phyloP scores from a whole-genome alignment of 2,888 invertebrate species.

The Clunio marinus region DNA sequence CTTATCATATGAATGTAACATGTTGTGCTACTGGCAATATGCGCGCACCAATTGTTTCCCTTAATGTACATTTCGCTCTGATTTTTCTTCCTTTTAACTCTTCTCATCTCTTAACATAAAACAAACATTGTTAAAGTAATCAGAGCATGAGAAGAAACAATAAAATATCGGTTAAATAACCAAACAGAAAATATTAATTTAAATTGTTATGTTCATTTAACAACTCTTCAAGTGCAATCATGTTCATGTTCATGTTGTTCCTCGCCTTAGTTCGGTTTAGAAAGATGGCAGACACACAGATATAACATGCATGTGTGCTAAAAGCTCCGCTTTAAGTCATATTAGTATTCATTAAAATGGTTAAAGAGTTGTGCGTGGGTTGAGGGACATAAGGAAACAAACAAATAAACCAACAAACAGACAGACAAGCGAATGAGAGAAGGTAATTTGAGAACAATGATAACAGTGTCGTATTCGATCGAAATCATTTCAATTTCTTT shows the following conservation, averaged over 20 bases:
- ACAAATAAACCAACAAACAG: too few relatives aligned
- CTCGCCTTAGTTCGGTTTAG: too few relatives aligned
- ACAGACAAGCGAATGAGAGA: too few relatives aligned
- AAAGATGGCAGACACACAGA: too few relatives aligned
- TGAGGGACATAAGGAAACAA: not conserved
- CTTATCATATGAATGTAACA: not conserved
- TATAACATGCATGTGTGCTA: not conserved
- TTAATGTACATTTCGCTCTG: not conserved
- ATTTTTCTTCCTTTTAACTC: not conserved
- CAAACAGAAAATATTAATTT: not conserved
- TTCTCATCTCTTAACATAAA: not conserved
- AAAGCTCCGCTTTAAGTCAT: not conserved
- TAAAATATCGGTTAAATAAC: slow-evolving; percentile 21
- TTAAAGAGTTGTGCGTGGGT: not conserved
- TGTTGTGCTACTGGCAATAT: not conserved
- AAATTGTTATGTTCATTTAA: not conserved
- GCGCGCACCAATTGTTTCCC: not conserved
- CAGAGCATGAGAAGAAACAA: slow-evolving; percentile 17
- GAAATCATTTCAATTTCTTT: too few relatives aligned
- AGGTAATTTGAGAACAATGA: not conserved
- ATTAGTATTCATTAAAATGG: not conserved
- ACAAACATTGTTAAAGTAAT: slow-evolving; percentile 20
- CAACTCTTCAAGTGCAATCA: not conserved
- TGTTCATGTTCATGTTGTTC: not conserved
- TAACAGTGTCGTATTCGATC: not conserved